Evolutionary conservation across 2,888 invertebrate genomes (phyloP).

Genomic region (Abrostola triplasia): DNA sequence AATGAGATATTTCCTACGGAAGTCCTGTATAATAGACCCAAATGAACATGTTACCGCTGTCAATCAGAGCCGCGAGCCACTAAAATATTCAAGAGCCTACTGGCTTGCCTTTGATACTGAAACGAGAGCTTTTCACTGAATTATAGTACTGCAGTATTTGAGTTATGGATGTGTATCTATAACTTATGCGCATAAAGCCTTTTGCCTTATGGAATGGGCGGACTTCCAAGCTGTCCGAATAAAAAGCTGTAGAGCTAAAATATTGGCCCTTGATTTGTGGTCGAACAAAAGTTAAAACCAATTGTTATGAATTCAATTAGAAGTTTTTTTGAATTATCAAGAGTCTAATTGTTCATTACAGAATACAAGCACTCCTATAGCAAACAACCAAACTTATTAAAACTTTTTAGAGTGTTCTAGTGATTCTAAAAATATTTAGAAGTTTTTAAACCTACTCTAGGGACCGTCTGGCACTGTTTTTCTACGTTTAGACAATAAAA

Average conservation of each 20-base stretch:
- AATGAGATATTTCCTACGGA: constrained; percentile 2
- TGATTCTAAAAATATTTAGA: too few species aligned
- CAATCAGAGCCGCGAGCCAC: constrained; percentile 5
- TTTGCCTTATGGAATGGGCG: constrained; percentile 11
- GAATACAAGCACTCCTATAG: too few species aligned
- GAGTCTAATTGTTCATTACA: too few species aligned
- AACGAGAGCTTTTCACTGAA: not conserved
- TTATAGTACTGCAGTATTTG: not conserved
- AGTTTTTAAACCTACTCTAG: too few species aligned
- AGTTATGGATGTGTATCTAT: not conserved
- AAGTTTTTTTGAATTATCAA: too few species aligned
- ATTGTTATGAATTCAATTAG: too few species aligned
- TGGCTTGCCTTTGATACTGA: not conserved
- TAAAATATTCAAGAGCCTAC: constrained; percentile 21
- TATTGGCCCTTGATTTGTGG: constrained; percentile 20
- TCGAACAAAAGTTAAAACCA: too few species aligned
- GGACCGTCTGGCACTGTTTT: too few species aligned
- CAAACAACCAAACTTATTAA: too few species aligned
- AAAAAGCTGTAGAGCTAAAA: constrained; percentile 26
- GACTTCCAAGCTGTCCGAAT: constrained; percentile 21
- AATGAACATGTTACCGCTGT: constrained; percentile 5
- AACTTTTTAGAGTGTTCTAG: too few species aligned
- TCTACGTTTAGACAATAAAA: too few species aligned
- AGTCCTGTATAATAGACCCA: not conserved
- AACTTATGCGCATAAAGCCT: not conserved